A percentile compares a stretch with the other conserved stretches of the same genome.
Conservation (phyloP, 2,113 vertebrate species). For the Galbula dea region DNA sequence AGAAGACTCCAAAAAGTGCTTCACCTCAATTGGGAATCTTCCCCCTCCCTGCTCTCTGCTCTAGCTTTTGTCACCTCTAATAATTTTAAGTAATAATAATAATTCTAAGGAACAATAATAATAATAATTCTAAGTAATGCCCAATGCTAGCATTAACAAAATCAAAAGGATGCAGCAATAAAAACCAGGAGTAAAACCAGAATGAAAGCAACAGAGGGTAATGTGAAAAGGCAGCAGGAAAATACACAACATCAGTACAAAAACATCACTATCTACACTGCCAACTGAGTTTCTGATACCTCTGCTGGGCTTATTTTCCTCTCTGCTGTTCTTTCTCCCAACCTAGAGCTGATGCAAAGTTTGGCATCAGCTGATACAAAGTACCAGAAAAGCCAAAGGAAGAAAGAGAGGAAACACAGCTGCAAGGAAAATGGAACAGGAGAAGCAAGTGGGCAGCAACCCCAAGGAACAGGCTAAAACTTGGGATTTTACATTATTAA, state of each 20-base stretch:
- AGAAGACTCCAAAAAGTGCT: neutral
- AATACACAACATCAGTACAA: neutral
- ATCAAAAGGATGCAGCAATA: neutral
- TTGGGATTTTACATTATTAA: constrained; percentile 36
- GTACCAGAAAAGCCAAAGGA: neutral
- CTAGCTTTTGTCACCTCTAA: neutral
- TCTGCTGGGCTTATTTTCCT: neutral
- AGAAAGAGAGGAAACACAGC: neutral
- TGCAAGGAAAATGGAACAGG: constrained; percentile 4
- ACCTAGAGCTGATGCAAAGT: neutral
- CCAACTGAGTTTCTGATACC: neutral
- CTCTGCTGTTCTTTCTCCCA: neutral
- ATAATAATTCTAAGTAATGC: neutral
- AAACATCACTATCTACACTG: neutral
- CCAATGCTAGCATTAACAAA: neutral
- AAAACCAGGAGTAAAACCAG: neutral
- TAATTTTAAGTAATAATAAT: neutral
- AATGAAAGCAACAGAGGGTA: neutral
- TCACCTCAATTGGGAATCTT: neutral
- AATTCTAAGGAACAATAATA: too few species aligned
- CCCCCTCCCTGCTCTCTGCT: too few species aligned
- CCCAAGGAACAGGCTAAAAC: neutral
- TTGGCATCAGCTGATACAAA: neutral
- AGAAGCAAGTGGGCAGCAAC: neutral
- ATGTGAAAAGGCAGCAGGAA: neutral